phyloP scores from a whole-genome alignment of 2,888 invertebrate species.

The Colostygia pectinataria region DNA sequence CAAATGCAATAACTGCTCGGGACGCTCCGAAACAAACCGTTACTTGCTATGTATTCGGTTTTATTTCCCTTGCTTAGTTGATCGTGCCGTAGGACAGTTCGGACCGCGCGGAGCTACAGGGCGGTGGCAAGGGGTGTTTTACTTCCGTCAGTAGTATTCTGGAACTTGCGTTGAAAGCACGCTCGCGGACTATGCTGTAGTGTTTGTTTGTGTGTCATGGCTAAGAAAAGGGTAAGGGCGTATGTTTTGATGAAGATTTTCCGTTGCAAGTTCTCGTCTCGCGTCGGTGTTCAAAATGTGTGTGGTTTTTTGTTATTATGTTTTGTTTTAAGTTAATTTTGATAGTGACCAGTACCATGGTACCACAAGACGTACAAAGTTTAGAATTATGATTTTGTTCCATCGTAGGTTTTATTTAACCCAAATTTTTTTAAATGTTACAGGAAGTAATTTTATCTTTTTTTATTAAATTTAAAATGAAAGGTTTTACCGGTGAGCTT shows the following conservation, averaged over 20 bases:
- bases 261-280: constrained; percentile 27
- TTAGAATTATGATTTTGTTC: too few relatives aligned
- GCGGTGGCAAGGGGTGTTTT: constrained; percentile 48
- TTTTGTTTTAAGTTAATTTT: constrained; percentile 4
- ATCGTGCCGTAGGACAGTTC: constrained; percentile 48
- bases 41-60: constrained; percentile 30
- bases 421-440: background rate
- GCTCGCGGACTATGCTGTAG: constrained; percentile 30
- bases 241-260: constrained; percentile 32
- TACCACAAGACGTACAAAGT: too few relatives aligned
- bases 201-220: constrained; percentile 51
- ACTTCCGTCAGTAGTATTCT: constrained; percentile 55
- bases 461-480: too few relatives aligned
- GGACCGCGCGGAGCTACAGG: constrained; percentile 43
- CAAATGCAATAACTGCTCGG: constrained; percentile 30
- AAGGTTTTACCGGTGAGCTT: background rate
- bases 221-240: constrained; percentile 75
- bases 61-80: constrained; percentile 29
- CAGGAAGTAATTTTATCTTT: background rate
- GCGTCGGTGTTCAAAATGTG: constrained; percentile 29
- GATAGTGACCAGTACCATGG: too few relatives aligned
- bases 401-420: too few relatives aligned
- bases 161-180: constrained; percentile 46
- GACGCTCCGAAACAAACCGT: constrained; percentile 29
- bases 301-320: constrained; percentile 17